Evolutionary conservation across 2,113 vertebrate species (phyloP).

Genomic region (Mixornis gularis): DNA sequence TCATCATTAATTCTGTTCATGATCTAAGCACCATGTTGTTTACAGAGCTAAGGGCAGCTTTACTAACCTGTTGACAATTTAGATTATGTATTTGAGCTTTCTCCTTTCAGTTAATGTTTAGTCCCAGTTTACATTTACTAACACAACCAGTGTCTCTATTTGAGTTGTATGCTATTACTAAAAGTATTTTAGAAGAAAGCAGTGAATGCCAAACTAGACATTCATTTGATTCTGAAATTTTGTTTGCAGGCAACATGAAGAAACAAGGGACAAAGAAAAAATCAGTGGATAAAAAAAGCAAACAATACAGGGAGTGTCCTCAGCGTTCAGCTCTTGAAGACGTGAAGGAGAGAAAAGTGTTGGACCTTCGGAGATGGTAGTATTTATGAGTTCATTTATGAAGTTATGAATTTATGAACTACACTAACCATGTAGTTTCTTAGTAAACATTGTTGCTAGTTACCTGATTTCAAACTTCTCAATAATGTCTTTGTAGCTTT

Average conservation of each 20-base stretch:
- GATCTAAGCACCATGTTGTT: not conserved
- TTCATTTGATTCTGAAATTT: constrained; percentile 5
- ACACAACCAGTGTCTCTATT: not conserved
- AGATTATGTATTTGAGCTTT: not conserved
- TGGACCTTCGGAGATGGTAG: constrained; percentile 95
- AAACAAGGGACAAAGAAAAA: constrained; percentile 88
- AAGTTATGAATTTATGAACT: not conserved
- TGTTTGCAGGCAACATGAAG: constrained; percentile 83
- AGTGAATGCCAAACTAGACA: not conserved
- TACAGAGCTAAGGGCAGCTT: not conserved
- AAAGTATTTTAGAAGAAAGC: not conserved
- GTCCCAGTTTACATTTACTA: not conserved
- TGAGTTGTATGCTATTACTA: not conserved
- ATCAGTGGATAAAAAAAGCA: constrained; percentile 79
- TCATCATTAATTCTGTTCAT: not conserved
- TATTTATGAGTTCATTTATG: not conserved
- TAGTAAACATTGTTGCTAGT: not conserved
- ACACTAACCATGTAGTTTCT: not conserved
- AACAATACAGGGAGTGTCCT: constrained; percentile 79
- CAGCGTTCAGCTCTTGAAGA: constrained; percentile 83
- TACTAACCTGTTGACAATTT: not conserved
- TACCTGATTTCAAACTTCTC: not conserved
- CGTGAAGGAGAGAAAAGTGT: constrained; percentile 91
- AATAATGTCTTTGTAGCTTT: not conserved
- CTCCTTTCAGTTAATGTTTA: not conserved